Evolutionary conservation across 2,113 vertebrate genomes (phyloP).

Genomic region (Rhinoderma darwinii): DNA sequence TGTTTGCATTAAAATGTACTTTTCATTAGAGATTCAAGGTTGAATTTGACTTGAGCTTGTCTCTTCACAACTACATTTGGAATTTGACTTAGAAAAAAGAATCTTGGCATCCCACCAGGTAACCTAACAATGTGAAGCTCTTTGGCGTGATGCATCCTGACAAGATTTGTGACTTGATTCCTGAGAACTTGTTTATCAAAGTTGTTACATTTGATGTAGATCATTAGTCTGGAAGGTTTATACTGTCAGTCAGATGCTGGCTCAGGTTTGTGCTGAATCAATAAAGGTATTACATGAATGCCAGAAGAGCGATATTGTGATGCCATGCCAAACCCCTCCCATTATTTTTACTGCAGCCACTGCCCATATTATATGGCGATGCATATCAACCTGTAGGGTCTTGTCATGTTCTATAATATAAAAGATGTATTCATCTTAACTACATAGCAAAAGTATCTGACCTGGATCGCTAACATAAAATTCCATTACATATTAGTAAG

Average conservation of each 20-base stretch:
- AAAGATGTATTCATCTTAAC: constrained; percentile 11
- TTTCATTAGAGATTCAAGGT: background rate
- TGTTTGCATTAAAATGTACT: background rate
- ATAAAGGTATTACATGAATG: constrained; percentile 24
- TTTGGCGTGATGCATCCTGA: constrained; percentile 22
- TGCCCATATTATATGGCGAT: background rate
- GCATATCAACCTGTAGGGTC: background rate
- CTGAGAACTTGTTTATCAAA: constrained; percentile 52
- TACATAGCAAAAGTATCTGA: background rate
- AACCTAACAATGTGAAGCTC: constrained; percentile 10
- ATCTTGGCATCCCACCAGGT: constrained; percentile 8
- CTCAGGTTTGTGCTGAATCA: constrained; percentile 22
- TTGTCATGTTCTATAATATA: constrained; percentile 15
- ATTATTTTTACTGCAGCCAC: constrained; percentile 15
- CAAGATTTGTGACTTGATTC: constrained; percentile 41
- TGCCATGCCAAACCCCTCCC: background rate
- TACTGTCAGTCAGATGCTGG: constrained; percentile 26
- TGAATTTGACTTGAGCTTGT: background rate
- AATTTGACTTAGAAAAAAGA: constrained; percentile 25
- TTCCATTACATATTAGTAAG: constrained; percentile 7
- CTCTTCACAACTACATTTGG: constrained; percentile 6
- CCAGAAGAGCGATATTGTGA: background rate
- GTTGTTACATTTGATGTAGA: constrained; percentile 52
- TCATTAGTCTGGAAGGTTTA: constrained; percentile 45
- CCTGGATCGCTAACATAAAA: constrained; percentile 7